Evolutionary conservation across 2,888 invertebrate genomes (phyloP), one percentile per base, ranked within the genome.

Genomic region (Drosophila mulleri): DNA sequence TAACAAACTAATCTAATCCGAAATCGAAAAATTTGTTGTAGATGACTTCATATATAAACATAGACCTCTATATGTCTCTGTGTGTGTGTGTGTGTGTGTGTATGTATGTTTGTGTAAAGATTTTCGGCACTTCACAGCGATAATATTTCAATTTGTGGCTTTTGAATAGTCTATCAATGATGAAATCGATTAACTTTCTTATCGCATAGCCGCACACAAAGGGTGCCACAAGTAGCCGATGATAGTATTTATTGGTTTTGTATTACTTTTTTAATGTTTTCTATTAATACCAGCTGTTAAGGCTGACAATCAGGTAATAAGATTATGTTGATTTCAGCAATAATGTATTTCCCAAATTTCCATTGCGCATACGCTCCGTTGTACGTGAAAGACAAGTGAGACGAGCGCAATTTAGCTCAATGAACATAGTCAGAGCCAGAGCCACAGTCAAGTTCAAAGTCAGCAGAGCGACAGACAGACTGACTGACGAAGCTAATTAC

Each of bases 391-490:
- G 56, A 59, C 58, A 63, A 37, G 18, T 37, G 35, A 41, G 11
- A 14, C 44, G 45, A 47, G n/a, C 20, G 14, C 60, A 64, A 64
- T 69, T 69, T 60, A 58, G n/a, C 39, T 62, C 59, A 66, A 56
- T 56, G 62, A 67, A 59, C 45, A 39, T 53, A 58, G 50, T 71
- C 63, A 82, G 78, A 7, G 39, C 39, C 39, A n/a, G 5, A n/a
- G 39, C 16, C 16, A 39, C 48, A 53, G 58, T 80, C 65, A 82
- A 82, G 78, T 78, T 82, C 75, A 85, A 73, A 75, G 83, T 57
- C 82, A 82, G 9, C 23, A 1, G 29, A 42, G 20, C 11, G 37
- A 23, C 53, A 11, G 42, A 20, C 7, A 16, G 42, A 62, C 23
- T 7, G 18, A 11, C 6, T 44, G 48, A 66, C 18, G 45, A 39